Base-by-base conservation (phyloP, 2,797 vertebrate species). In the Epinephelus coioides region DNA sequence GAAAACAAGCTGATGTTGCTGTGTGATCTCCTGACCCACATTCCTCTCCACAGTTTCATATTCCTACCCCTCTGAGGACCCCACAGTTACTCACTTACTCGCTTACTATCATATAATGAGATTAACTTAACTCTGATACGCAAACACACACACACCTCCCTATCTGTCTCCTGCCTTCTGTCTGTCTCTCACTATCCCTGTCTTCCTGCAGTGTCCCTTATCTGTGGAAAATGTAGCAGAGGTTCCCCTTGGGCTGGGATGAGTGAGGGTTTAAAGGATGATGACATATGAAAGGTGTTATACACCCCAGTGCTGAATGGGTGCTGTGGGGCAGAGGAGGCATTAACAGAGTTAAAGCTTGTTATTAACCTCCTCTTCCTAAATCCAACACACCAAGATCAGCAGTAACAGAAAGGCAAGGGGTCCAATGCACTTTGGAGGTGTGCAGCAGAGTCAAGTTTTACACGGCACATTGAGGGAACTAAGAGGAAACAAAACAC, bases 1-100 rank as follows among this genome's bases (percentile, higher is more conserved):
- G 55, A 72, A 72, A 66, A 75, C 64, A 69, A 70, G 72, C 57
- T 15, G 53, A 73, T 73, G 73, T 50, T 6, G 68, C 47, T 62
- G 47, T 63, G 34, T 77, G 73, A 62, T 82, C 70, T 87, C 54
- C 77, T 88, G 85, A 91, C 87, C 85, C 67, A 84, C 53, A 79
- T 88, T 80, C 65, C 25, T 64, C 64, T 8, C 74, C 46, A 55
- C 25, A n/a, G 40, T 54, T 73, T 68, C 25, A 30, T 11, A 34
- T 76, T 61, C 76, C 67, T 23, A 63, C 56, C 69, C 65, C 78
- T 57, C 64, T 40, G 62, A 83, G 65, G 65, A 69, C n/a, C 4
- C 23, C 1, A 1, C 25, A 57, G 53, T 71, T 53, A 64, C 59
- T 75, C 47, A 69, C 23, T 30, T 30, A 30, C 27, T 76, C 1